Evolutionary conservation across 2,888 invertebrate genomes (phyloP).

Genomic region (Sialis fuliginosa): DNA sequence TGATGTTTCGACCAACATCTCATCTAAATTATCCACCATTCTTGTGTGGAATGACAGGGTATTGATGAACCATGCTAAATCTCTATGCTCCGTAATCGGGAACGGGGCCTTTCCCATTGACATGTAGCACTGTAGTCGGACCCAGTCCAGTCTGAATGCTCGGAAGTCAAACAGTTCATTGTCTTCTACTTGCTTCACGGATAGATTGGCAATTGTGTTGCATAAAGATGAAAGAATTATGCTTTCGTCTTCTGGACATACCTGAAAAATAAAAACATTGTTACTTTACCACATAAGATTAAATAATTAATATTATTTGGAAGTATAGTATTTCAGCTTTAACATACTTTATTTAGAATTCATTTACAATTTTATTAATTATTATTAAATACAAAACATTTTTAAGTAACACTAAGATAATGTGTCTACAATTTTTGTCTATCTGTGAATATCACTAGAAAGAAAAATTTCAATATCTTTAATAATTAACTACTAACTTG

Average conservation of each 20-base stretch:
- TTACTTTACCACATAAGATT: no score
- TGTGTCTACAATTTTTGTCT: no score
- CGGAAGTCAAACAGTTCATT: slow-evolving; percentile 92
- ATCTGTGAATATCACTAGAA: no score
- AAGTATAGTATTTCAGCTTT: no score
- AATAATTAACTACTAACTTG: slow-evolving; percentile 27
- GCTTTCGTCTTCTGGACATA: slow-evolving; percentile 88
- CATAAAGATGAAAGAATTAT: slow-evolving; percentile 84
- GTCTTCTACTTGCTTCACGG: slow-evolving; percentile 90
- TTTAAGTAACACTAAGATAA: no score
- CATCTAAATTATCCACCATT: slow-evolving; percentile 95
- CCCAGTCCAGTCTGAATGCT: slow-evolving; percentile 93
- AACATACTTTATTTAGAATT: background rate
- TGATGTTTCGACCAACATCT: slow-evolving; percentile 90
- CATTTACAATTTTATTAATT: background rate
- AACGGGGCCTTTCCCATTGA: slow-evolving; percentile 67
- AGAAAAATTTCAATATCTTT: no score
- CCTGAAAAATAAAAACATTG: slow-evolving; percentile 30
- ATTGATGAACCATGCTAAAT: slow-evolving; percentile 82
- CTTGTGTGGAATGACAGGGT: slow-evolving; percentile 93
- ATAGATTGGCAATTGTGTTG: slow-evolving; percentile 68
- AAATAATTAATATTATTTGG: no score
- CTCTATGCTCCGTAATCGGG: slow-evolving; percentile 65
- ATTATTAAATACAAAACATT: no score
- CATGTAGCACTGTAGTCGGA: slow-evolving; percentile 85